A percentile compares a stretch with the other conserved stretches of the same genome.
Conservation (phyloP, 2,888 invertebrate genomes). For the Acanthosoma haemorrhoidale region DNA sequence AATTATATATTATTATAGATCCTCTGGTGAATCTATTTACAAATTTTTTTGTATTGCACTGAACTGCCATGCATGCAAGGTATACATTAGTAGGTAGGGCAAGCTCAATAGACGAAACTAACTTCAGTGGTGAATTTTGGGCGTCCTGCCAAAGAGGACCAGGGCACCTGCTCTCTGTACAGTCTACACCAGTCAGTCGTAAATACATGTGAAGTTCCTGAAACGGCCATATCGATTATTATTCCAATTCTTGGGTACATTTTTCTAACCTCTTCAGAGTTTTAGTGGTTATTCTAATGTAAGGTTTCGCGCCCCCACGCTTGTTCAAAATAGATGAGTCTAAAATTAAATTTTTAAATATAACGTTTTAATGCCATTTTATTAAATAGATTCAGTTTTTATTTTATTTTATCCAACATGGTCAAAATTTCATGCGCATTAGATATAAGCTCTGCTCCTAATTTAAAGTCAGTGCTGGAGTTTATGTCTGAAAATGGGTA, state of each 20-base stretch:
- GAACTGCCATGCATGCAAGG: too few species aligned
- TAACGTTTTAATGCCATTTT: not conserved
- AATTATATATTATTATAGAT: too few species aligned
- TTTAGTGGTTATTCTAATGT: not conserved
- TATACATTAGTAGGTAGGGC: too few species aligned
- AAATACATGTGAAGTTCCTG: too few species aligned
- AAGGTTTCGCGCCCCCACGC: conserved; percentile 9
- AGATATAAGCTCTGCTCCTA: conserved; percentile 57
- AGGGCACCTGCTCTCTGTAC: too few species aligned
- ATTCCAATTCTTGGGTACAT: not conserved
- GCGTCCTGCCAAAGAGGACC: too few species aligned
- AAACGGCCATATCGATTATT: not conserved
- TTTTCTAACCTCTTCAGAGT: not conserved
- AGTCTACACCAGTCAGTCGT: too few species aligned
- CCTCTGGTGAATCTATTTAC: too few species aligned
- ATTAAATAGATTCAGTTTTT: too few species aligned
- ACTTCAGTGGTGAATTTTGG: too few species aligned
- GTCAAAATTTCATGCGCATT: conserved; percentile 59
- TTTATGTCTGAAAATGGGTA: conserved; percentile 52
- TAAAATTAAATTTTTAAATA: not conserved
- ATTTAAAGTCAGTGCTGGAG: conserved; percentile 57
- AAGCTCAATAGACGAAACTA: too few species aligned
- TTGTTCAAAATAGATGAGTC: not conserved
- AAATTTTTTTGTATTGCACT: too few species aligned
- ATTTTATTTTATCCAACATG: not conserved